These are phyloP conservation scores for Acestrorhynchus altus DNA, from an alignment of 2,797 vertebrate genomes.

Conservation along the genomic window DNA sequence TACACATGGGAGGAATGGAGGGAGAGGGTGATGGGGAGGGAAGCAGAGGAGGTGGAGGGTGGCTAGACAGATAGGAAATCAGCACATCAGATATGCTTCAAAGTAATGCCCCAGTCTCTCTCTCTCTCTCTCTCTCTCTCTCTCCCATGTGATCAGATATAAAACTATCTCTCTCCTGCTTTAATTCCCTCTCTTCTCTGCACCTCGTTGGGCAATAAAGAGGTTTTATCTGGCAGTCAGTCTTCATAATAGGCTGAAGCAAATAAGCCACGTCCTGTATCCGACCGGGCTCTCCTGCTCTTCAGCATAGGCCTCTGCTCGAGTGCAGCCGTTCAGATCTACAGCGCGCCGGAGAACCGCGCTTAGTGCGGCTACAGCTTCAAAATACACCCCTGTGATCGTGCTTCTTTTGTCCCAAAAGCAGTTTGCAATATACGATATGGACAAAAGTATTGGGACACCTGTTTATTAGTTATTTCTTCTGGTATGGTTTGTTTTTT, in stretches of 20 bases:
- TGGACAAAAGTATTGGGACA: too few relatives aligned
- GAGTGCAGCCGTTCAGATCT: not conserved
- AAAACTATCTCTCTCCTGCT: conserved; percentile 52
- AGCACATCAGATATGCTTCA: conserved; percentile 78
- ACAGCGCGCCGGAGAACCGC: not conserved
- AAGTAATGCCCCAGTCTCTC: conserved; percentile 71
- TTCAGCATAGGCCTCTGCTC: not conserved
- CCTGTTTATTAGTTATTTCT: too few relatives aligned
- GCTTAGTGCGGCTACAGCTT: not conserved
- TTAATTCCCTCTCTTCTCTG: conserved; percentile 12
- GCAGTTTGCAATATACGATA: too few relatives aligned
- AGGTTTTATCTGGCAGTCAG: conserved; percentile 48
- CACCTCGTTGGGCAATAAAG: conserved; percentile 50
- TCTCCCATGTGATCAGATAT: conserved; percentile 55
- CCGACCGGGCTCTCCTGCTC: conserved; percentile 12
- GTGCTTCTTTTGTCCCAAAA: too few relatives aligned
- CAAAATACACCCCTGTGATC: too few relatives aligned
- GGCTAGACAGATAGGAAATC: conserved; percentile 68
- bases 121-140: conserved; percentile 42
- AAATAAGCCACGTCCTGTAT: conserved; percentile 34
- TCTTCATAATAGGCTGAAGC: conserved; percentile 4
- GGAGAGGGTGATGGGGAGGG: conserved; percentile 47
- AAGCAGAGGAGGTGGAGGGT: conserved; percentile 39
- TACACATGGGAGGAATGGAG: conserved; percentile 54
- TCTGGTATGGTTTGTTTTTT: too few relatives aligned